phyloP scores from a whole-genome alignment of 2,797 vertebrate species.

The Phylloscopus collybita region DNA sequence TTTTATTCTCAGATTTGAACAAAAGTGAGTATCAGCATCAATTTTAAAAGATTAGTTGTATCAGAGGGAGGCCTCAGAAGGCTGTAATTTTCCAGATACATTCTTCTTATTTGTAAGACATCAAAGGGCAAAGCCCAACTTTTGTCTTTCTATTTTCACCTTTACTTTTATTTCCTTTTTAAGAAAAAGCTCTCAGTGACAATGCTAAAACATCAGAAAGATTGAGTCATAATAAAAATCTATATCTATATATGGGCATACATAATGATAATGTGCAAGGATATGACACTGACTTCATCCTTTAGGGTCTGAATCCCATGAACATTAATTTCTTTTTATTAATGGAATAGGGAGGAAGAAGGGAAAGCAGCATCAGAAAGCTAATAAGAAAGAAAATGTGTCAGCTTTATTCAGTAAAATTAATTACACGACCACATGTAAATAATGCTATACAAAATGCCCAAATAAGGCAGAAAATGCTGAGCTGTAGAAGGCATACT shows the following conservation, averaged over 20 bases:
- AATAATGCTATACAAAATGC: background rate
- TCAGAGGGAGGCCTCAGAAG: constrained; percentile 20
- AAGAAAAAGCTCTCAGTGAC: background rate
- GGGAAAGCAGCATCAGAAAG: background rate
- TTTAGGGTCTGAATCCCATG: background rate
- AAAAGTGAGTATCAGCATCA: constrained; percentile 1
- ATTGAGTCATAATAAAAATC: background rate
- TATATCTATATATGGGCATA: background rate
- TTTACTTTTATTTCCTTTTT: constrained; percentile 19
- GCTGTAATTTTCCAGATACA: constrained; percentile 4
- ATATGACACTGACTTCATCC: background rate
- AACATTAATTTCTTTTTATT: background rate
- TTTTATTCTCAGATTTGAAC: background rate
- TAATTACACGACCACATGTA: background rate
- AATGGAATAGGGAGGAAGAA: background rate
- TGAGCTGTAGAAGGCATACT: background rate
- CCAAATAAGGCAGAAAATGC: background rate
- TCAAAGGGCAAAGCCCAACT: constrained; percentile 15
- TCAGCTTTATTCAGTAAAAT: background rate
- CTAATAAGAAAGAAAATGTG: background rate
- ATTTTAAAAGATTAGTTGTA: constrained; percentile 47
- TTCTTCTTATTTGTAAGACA: background rate
- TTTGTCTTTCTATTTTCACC: constrained; percentile 8
- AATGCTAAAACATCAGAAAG: background rate
- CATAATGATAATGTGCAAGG: background rate